phyloP scores from a whole-genome alignment of 2,797 vertebrate species.

The Sebastes minor region DNA sequence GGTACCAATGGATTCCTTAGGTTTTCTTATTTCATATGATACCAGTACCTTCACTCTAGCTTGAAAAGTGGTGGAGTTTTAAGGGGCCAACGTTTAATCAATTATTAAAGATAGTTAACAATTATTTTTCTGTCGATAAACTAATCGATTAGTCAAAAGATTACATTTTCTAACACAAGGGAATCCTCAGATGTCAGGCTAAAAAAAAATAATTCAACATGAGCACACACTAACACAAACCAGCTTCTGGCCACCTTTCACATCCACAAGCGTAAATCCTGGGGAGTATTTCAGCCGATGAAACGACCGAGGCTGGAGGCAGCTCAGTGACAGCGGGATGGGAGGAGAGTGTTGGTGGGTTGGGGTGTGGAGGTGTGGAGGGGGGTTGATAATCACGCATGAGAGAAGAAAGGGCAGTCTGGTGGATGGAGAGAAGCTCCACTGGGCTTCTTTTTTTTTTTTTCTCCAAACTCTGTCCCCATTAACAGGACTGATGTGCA shows the following conservation, averaged over 20 bases:
- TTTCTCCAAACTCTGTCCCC: conserved; percentile 48
- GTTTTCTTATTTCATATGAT: too few species aligned
- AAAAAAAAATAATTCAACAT: not conserved
- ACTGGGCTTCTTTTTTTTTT: conserved; percentile 12
- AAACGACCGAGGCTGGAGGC: conserved; percentile 55
- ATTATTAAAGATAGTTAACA: too few species aligned
- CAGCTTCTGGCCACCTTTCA: conserved; percentile 8
- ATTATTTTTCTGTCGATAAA: too few species aligned
- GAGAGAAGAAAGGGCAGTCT: conserved; percentile 64
- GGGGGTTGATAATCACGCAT: conserved; percentile 69
- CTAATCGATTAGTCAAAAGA: not conserved
- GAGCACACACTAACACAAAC: not conserved
- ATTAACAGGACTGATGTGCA: conserved; percentile 73
- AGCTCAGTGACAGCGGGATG: conserved; percentile 53
- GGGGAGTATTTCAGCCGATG: conserved; percentile 33
- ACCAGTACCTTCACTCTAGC: too few species aligned
- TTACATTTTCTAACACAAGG: not conserved
- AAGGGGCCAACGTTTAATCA: too few species aligned
- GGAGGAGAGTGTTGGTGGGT: conserved; percentile 34
- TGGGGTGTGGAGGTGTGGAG: not conserved
- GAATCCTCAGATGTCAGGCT: not conserved
- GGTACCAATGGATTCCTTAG: too few species aligned
- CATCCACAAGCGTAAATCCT: conserved; percentile 9
- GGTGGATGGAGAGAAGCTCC: conserved; percentile 55
- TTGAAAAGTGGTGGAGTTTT: too few species aligned